A percentile compares a stretch with the other conserved stretches of the same genome.
phyloP scores from a whole-genome alignment of 1,140 invertebrate species.

The Sitobion miscanthi region DNA sequence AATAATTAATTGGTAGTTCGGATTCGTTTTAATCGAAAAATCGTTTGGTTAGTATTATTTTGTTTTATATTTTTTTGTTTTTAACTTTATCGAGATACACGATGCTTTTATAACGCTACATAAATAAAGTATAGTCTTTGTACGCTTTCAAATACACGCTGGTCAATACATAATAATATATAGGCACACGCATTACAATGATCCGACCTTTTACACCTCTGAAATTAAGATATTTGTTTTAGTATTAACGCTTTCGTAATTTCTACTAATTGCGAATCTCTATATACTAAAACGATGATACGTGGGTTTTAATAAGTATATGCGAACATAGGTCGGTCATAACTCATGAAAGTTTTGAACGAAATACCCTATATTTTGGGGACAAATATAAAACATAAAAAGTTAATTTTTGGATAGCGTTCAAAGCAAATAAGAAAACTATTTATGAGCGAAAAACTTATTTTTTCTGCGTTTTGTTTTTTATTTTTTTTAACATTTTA shows the following conservation, averaged over 20 bases:
- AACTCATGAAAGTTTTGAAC: background rate
- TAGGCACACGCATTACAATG: background rate
- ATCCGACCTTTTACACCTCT: background rate
- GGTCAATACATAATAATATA: background rate
- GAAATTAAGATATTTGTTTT: background rate
- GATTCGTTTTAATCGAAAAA: background rate
- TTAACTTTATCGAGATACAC: background rate
- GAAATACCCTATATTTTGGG: background rate
- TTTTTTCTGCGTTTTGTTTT: background rate
- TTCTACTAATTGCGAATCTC: background rate
- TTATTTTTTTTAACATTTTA: background rate
- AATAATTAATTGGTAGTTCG: background rate
- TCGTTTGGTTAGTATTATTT: background rate
- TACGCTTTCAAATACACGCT: background rate
- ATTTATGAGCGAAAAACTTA: constrained; percentile 14
- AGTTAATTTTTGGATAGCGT: constrained; percentile 40
- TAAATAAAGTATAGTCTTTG: background rate
- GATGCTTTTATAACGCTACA: background rate
- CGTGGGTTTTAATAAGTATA: constrained; percentile 25
- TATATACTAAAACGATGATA: background rate
- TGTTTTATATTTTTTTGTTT: background rate
- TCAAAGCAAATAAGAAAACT: constrained; percentile 42
- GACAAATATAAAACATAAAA: constrained; percentile 17
- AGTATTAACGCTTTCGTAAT: background rate
- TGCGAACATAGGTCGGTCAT: background rate